phyloP scores from a whole-genome alignment of 2,888 invertebrate genomes.

The Drosophila mercatorum region DNA sequence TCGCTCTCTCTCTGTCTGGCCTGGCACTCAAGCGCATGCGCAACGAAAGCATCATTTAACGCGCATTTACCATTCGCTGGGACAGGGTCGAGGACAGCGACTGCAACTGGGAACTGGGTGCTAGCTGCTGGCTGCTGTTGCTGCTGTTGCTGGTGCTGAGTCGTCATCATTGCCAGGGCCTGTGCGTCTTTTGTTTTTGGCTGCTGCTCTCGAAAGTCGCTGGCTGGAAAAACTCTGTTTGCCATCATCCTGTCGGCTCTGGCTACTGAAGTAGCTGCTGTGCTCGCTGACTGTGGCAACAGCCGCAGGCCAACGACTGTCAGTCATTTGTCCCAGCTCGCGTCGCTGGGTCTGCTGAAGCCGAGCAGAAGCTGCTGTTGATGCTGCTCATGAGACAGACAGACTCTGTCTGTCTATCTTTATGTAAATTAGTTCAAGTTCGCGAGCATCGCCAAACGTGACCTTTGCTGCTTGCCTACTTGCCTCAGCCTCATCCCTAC shows the following conservation, averaged over 20 bases:
- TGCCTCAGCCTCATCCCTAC: background rate
- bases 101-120: background rate
- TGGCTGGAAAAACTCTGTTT: slow-evolving; percentile 46
- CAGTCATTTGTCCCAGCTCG: slow-evolving; percentile 74
- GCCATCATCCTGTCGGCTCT: slow-evolving; percentile 71
- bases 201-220: slow-evolving; percentile 30
- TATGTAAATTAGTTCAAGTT: slow-evolving; percentile 80
- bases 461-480: slow-evolving; percentile 36
- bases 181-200: slow-evolving; percentile 58
- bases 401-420: slow-evolving; percentile 36
- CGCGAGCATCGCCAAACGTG: slow-evolving; percentile 49
- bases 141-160: slow-evolving; percentile 24
- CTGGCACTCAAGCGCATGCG: slow-evolving; percentile 64
- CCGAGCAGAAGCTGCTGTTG: background rate
- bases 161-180: slow-evolving; percentile 55
- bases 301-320: slow-evolving; percentile 60
- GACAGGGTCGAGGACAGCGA: slow-evolving; percentile 15
- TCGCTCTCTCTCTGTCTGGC: slow-evolving; percentile 24
- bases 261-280: slow-evolving; percentile 83
- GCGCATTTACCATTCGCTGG: slow-evolving; percentile 73
- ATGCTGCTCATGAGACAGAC: slow-evolving; percentile 24
- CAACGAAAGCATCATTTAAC: slow-evolving; percentile 81
- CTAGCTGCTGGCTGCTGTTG: no score
- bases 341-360: slow-evolving; percentile 55
- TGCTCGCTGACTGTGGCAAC: slow-evolving; percentile 59